These are phyloP conservation scores for Corvus moneduloides DNA, from an alignment of 2,113 vertebrate genomes.

Conservation along the genomic window DNA sequence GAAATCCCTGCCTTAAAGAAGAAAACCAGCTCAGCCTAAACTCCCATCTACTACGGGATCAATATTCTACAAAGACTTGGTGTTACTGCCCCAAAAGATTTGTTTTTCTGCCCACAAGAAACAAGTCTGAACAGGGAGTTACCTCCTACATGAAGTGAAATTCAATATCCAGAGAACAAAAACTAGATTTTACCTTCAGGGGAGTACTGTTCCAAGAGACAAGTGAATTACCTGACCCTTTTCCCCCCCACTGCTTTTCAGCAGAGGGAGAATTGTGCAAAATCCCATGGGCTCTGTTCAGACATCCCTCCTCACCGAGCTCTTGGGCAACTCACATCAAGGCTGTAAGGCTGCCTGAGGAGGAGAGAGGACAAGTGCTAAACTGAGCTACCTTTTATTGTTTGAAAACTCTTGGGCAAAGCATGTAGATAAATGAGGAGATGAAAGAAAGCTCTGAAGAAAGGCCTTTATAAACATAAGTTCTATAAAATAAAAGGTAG, in stretches of 20 bases:
- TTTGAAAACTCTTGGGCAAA: neutral
- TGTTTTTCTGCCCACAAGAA: neutral
- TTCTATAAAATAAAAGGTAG: neutral
- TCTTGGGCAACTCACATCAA: neutral
- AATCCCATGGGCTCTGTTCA: neutral
- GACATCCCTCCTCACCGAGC: neutral
- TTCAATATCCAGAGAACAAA: neutral
- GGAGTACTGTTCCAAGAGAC: neutral
- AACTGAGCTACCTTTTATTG: neutral
- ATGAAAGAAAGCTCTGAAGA: neutral
- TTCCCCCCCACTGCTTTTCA: fast-evolving
- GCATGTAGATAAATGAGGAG: neutral
- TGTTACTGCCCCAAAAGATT: neutral
- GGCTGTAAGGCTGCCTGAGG: neutral
- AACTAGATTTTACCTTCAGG: fast-evolving
- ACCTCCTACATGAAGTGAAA: neutral
- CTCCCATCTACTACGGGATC: fast-evolving
- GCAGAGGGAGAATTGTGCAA: neutral
- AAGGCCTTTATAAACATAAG: neutral
- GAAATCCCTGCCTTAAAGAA: neutral
- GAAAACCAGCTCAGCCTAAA: neutral
- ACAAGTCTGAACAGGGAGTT: neutral
- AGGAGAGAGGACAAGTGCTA: neutral
- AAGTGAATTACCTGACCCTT: fast-evolving
- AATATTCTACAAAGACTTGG: neutral